Evolutionary conservation across 2,888 invertebrate species (phyloP), one percentile per base, ranked within the genome.

Genomic region (Cephus spinipes): DNA sequence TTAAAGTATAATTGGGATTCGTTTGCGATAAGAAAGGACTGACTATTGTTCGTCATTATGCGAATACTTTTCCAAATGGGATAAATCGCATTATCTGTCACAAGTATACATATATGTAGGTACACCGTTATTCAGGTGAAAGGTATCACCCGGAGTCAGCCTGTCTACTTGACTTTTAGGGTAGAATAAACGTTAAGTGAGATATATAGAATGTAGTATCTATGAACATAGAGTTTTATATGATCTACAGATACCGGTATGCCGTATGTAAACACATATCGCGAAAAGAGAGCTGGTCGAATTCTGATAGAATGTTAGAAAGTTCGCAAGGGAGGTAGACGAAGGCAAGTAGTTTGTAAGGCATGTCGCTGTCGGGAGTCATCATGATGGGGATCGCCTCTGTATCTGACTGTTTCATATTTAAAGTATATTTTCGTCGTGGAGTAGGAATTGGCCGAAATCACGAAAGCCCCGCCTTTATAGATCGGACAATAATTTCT

Each of bases 381-480:
- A 86, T 88, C 85, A 84, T 84, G 85, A 85, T 85, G 87, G 86
- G 87, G 86, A 87, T 87, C 86, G 84, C 80, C 76, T 73, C 82
- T 90, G 90, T 87, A 84, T 87, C 89, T 89, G 90, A 90, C 90
- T 91, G 89, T 90, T 91, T 90, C 89, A 90, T 90, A 91, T 90
- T 91, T 90, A 90, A 90, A 90, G 88, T 89, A 88, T 88, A 90
- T 89, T 90, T 90, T 86, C 86, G 84, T 80, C 80, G 85, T 85
- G 81, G 88, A 73, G 76, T 79, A 88, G 84, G 84, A 89, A 90
- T 89, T 88, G 90, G 83, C 89, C 12, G 71, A 32, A 71, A 32
- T 71, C 31, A 33, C 6, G 71, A 71, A 30, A 23, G 30, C 31
- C 11, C 4, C 9, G 30, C n/a, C 74, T n/a, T 40, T 34, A 33